These are phyloP conservation scores for Grantiella picta DNA, from an alignment of 2,113 vertebrate genomes.

Conservation along the genomic window DNA sequence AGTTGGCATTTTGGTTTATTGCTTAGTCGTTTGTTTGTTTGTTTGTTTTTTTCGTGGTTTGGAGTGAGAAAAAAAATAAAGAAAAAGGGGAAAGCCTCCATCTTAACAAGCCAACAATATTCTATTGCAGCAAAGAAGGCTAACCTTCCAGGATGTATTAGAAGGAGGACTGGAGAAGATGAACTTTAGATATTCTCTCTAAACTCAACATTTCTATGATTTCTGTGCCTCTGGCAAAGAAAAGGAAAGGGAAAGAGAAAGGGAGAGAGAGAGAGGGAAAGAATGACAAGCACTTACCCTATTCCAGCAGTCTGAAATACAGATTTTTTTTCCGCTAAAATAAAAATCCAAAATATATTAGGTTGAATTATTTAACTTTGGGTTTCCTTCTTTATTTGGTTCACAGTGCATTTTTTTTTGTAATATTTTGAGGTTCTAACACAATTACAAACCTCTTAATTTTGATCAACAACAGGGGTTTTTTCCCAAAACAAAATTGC, in stretches of 20 bases:
- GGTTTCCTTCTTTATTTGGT: not conserved
- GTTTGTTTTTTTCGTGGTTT: not conserved
- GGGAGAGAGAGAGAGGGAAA: fast-evolving
- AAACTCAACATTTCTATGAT: not conserved
- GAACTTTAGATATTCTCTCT: not conserved
- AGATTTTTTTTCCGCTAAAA: not conserved
- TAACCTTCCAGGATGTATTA: not conserved
- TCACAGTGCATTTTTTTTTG: not conserved
- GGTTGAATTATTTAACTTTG: not conserved
- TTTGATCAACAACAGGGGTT: not conserved
- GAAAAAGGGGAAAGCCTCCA: not conserved
- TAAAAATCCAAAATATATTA: not conserved
- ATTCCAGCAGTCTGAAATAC: not conserved
- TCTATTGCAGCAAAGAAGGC: not conserved
- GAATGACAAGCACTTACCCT: not conserved
- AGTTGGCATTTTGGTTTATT: fast-evolving
- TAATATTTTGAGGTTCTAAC: not conserved
- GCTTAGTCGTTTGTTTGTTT: not conserved
- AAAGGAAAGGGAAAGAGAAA: fast-evolving
- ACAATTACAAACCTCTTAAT: not conserved
- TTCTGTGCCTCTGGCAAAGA: not conserved
- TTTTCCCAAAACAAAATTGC: not conserved
- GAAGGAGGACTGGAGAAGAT: not conserved
- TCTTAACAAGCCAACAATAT: not conserved
- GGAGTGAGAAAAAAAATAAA: not conserved